Evolutionary conservation across 2,888 invertebrate genomes (phyloP).

Genomic region (Drepana falcataria): DNA sequence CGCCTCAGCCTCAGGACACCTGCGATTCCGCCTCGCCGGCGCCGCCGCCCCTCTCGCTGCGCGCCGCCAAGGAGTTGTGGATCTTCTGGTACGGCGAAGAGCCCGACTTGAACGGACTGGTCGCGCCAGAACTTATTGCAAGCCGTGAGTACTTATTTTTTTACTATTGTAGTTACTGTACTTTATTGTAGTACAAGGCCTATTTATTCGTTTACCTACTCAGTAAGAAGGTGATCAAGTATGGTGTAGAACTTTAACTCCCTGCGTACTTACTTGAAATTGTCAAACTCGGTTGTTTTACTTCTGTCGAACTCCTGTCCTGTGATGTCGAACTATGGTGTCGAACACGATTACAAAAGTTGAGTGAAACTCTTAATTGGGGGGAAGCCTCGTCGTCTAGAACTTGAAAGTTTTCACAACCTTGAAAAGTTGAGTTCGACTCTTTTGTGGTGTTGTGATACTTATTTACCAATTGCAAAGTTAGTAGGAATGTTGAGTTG

Average conservation of each 20-base stretch:
- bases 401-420: neutral
- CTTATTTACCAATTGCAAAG: neutral
- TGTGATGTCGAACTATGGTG: too few relatives aligned
- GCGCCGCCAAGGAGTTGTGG: constrained; percentile 98
- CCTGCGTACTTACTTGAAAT: too few relatives aligned
- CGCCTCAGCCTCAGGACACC: constrained; percentile 68
- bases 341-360: neutral
- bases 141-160: constrained; percentile 83
- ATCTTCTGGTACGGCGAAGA: constrained; percentile 99
- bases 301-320: too few relatives aligned
- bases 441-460: neutral
- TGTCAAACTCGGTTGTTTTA: too few relatives aligned
- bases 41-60: constrained; percentile 86
- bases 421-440: too few relatives aligned
- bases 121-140: constrained; percentile 90
- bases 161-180: neutral
- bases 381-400: neutral
- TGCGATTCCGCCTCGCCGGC: constrained; percentile 75
- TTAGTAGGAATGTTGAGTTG: neutral
- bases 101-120: constrained; percentile 91
- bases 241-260: too few relatives aligned
- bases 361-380: neutral
- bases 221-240: too few relatives aligned
- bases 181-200: too few relatives aligned
- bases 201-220: too few relatives aligned